Base-by-base conservation (phyloP, 2,797 vertebrate genomes). In the Chiroxiphia lanceolata region DNA sequence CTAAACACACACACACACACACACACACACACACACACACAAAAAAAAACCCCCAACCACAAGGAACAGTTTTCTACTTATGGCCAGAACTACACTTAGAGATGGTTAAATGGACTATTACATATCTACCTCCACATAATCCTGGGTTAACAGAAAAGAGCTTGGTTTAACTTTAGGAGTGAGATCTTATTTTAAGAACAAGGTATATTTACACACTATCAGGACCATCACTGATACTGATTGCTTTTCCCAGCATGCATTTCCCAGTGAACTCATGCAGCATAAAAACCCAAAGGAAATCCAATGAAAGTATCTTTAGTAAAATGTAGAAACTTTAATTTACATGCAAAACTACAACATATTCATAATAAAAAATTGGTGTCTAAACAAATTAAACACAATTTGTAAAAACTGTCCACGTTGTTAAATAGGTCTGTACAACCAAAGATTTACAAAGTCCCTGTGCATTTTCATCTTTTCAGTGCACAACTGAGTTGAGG, bases 401-500 rank as follows among this genome's bases (percentile, higher is more conserved):
- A 77, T 79, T 96, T 84, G 90, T 95, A 97, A 96, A 98, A 98
- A 96, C 61, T 59, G 14, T 74, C 50, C 87, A 88, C 21, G 20
- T 72, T 79, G 83, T 93, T 96, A 97, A 96, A 94, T 82, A 96
- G 93, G 92, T 92, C 95, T 98, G 91, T 98, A 98, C 97, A 98
- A 95, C 75, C 86, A 68, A 93, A 97, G 85, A 97, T 97, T 97
- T 98, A 98, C 95, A 98, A 95, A 87, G 93, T 95, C 96, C 93
- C 67, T 61, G 45, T 68, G 80, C 57, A 90, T 75, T 48, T 79
- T 70, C 76, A 78, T 59, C 75, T 94, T 74, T 91, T 99, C 98
- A 99, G 96, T 99, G 99, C 91, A 98, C 99, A 40, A 99, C 98
- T 15, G 99, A 99, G 95, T 99, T 99, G 40, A 99, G 98, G 48